phyloP scores from a whole-genome alignment of 2,888 invertebrate genomes.

The Luffia ferchaultella region DNA sequence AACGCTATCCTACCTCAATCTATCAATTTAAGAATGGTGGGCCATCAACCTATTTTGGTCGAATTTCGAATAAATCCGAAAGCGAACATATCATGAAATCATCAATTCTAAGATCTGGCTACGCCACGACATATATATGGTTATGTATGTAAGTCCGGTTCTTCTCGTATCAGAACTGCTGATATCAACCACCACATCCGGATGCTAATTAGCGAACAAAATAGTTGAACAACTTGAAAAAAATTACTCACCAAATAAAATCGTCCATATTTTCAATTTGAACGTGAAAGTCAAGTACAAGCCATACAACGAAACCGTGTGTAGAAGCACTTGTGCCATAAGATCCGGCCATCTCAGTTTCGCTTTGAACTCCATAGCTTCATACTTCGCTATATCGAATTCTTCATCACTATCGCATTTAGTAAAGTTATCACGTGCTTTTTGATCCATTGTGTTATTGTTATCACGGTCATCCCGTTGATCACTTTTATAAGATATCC shows the following conservation, averaged over 20 bases:
- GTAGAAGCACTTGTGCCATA: conserved; percentile 73
- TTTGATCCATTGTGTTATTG: conserved; percentile 24
- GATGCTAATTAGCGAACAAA: too few relatives aligned
- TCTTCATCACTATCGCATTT: conserved; percentile 24
- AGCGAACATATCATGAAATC: too few relatives aligned
- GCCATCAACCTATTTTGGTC: too few relatives aligned
- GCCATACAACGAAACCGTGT: conserved; percentile 75
- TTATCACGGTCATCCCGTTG: conserved; percentile 25
- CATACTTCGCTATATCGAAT: conserved; percentile 46
- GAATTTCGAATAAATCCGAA: too few relatives aligned
- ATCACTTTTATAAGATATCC: conserved; percentile 21
- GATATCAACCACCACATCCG: too few relatives aligned
- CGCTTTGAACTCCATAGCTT: conserved; percentile 63
- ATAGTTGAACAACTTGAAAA: too few relatives aligned
- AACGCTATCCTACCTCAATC: too few relatives aligned
- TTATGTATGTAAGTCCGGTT: too few relatives aligned
- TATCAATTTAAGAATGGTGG: too few relatives aligned
- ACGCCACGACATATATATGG: too few relatives aligned
- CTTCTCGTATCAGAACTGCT: too few relatives aligned
- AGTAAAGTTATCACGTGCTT: conserved; percentile 18
- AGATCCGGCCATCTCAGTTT: conserved; percentile 78
- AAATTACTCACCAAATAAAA: conserved; percentile 74
- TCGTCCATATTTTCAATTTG: conserved; percentile 67
- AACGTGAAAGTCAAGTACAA: conserved; percentile 69
- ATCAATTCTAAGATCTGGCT: too few relatives aligned